These are phyloP conservation scores for Phenganax subtilis DNA, from an alignment of 92 coral and sea anemone species.

Conservation along the genomic window DNA sequence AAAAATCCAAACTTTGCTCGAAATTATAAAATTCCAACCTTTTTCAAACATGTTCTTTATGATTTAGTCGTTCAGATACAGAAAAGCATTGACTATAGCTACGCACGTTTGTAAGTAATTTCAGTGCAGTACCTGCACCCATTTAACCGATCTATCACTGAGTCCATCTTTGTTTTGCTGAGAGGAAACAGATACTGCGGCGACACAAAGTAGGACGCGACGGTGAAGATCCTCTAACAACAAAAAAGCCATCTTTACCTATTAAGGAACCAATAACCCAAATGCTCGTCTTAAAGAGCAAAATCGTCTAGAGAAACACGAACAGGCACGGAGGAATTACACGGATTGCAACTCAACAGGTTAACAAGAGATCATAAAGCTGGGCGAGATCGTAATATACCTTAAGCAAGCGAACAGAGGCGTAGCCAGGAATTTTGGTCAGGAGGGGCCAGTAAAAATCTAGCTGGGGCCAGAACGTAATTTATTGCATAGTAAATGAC, in stretches of 20 bases:
- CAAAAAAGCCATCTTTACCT: background rate
- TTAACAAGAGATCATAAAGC: no score
- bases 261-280: background rate
- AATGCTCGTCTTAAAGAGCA: background rate
- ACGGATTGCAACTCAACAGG: no score
- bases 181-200: slow-evolving; percentile 22
- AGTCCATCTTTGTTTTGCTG: slow-evolving; percentile 28
- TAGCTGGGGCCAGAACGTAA: no score
- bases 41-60: background rate
- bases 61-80: no score
- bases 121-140: slow-evolving; percentile 30
- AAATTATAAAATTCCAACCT: background rate
- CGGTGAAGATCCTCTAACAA: slow-evolving; percentile 26
- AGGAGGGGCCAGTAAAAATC: no score
- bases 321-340: no score
- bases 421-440: no score
- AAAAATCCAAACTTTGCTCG: no score
- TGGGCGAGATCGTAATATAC: no score
- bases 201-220: slow-evolving; percentile 24
- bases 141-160: slow-evolving; percentile 30
- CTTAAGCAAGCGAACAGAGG: no score
- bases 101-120: background rate
- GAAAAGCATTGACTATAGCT: background rate
- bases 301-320: no score
- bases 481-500: no score